Conservation (phyloP, 2,888 invertebrate genomes). For the Mayetiola destructor region DNA sequence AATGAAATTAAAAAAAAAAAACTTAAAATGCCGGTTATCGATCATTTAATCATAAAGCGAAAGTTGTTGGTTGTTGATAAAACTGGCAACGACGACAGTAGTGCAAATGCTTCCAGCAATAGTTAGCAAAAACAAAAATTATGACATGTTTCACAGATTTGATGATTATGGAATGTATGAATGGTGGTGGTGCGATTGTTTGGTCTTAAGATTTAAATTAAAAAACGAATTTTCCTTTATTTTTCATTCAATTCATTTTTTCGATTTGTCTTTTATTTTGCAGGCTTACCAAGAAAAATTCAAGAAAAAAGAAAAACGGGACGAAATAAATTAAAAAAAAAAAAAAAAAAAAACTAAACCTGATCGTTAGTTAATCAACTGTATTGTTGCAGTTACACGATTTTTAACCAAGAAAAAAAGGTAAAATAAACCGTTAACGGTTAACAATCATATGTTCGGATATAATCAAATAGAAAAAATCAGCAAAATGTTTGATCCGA, state of each 20-base stretch:
- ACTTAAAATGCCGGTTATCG: constrained; percentile 6
- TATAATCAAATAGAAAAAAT: constrained; percentile 5
- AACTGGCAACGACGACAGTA: background rate
- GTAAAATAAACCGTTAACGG: background rate
- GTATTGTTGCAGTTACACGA: no score
- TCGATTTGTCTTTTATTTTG: no score
- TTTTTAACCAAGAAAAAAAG: background rate
- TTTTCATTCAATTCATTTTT: background rate
- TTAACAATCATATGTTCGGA: constrained; percentile 6
- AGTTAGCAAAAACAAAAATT: background rate
- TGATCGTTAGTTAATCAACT: no score
- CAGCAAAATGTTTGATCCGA: constrained; percentile 12
- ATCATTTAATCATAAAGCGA: constrained; percentile 9
- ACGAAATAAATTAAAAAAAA: background rate
- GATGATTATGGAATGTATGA: background rate
- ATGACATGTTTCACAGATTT: background rate
- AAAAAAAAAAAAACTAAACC: background rate
- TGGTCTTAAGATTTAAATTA: background rate
- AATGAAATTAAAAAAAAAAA: no score
- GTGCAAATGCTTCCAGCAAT: background rate
- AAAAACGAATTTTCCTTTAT: background rate
- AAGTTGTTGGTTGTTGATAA: constrained; percentile 11
- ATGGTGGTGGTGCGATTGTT: no score
- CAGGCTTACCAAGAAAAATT: no score
- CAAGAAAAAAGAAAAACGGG: background rate